phyloP scores from a whole-genome alignment of 2,797 vertebrate species.

The Triplophysa yarkandensis region DNA sequence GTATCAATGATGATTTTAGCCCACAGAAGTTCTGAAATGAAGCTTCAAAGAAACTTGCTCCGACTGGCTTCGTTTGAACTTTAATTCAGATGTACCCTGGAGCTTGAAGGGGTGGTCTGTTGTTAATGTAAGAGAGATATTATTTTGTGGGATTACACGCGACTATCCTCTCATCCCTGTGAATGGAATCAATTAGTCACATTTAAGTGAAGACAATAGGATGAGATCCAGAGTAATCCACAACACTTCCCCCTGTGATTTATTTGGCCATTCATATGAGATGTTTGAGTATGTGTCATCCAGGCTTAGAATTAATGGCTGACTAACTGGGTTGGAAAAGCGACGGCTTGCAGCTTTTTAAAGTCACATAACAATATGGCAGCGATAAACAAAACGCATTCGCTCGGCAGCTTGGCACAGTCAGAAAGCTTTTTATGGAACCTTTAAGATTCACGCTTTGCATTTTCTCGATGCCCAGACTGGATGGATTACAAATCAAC shows the following conservation, averaged over 20 bases:
- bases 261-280: constrained; percentile 20
- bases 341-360: constrained; percentile 17
- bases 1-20: too few species aligned
- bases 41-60: constrained; percentile 21
- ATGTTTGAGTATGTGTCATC: constrained; percentile 28
- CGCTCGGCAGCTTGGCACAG: constrained; percentile 26
- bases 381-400: constrained; percentile 25
- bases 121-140: constrained; percentile 25
- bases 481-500: constrained; percentile 69
- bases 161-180: neutral
- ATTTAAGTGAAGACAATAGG: constrained; percentile 46
- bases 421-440: constrained; percentile 48
- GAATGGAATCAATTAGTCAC: constrained; percentile 48
- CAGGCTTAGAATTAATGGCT: constrained; percentile 14
- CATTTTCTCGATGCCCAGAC: constrained; percentile 64
- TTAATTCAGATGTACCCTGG: neutral
- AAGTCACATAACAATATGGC: constrained; percentile 17
- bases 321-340: constrained; percentile 19
- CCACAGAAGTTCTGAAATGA: neutral
- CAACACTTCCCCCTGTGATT: constrained; percentile 13
- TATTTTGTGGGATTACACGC: constrained; percentile 42
- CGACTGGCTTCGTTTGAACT: neutral
- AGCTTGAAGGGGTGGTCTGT: constrained; percentile 18
- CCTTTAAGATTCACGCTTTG: constrained; percentile 60
- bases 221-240: constrained; percentile 35